A percentile compares a stretch with the other conserved stretches of the same genome.
phyloP scores from a whole-genome alignment of 2,113 vertebrate species.

The Rhadina sibilatrix region DNA sequence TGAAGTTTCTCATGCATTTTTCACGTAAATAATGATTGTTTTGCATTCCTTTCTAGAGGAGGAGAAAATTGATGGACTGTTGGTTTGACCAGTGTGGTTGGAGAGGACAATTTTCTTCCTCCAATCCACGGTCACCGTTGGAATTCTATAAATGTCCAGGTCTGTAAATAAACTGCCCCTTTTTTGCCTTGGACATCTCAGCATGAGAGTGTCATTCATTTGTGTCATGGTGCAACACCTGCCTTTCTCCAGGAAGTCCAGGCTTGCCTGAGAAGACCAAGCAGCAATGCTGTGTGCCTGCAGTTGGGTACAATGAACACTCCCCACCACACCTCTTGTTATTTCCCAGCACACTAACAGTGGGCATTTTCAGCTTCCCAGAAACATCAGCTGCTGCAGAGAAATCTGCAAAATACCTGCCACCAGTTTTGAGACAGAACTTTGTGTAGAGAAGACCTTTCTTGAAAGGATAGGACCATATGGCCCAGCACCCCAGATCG shows the following conservation, averaged over 20 bases:
- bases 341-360: neutral
- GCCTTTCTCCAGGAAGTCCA: neutral
- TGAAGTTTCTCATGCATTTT: no score
- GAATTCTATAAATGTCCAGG: no score
- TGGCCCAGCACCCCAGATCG: neutral
- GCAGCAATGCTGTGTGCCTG: neutral
- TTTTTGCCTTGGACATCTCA: no score
- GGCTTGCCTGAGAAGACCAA: neutral
- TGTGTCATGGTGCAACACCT: neutral
- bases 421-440: neutral
- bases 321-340: neutral
- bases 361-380: neutral
- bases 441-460: neutral
- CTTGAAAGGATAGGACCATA: slow-evolving; percentile 2
- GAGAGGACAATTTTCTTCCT: no score
- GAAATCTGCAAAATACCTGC: neutral
- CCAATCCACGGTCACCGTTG: no score
- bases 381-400: neutral
- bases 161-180: no score
- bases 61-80: no score
- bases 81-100: no score
- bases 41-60: no score
- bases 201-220: no score
- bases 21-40: no score
- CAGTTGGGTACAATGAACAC: neutral